These are phyloP conservation scores for Anthophora plumipes DNA, from an alignment of 2,888 invertebrate species.

Conservation along the genomic window DNA sequence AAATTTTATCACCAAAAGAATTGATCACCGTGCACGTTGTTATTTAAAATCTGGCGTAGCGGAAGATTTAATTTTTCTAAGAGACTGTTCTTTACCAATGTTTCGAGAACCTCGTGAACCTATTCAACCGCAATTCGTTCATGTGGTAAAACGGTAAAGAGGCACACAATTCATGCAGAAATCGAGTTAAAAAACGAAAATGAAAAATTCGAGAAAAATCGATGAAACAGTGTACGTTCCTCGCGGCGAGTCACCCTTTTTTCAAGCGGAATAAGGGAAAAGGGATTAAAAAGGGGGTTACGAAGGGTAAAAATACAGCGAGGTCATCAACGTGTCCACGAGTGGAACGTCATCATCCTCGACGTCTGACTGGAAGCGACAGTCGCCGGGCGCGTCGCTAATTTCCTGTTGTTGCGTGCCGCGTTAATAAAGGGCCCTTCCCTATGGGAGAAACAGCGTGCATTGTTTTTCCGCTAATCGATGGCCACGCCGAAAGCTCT, in stretches of 20 bases:
- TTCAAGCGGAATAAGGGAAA: background rate
- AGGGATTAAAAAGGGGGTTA: background rate
- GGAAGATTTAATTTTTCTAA: no score
- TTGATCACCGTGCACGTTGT: no score
- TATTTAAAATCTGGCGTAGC: no score
- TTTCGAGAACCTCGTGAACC: no score
- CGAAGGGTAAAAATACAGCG: background rate
- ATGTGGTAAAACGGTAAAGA: no score
- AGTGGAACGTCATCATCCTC: slow-evolving; percentile 44
- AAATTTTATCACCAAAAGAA: no score
- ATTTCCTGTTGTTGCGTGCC: slow-evolving; percentile 70
- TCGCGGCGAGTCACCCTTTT: background rate
- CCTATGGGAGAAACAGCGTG: background rate
- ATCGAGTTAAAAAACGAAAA: no score
- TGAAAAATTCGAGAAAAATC: no score
- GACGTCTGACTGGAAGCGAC: slow-evolving; percentile 49
- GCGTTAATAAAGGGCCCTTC: slow-evolving; percentile 64
- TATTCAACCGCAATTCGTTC: no score
- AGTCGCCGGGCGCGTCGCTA: slow-evolving; percentile 61
- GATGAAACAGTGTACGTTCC: no score
- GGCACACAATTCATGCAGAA: no score
- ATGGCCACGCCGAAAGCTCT: slow-evolving; percentile 54
- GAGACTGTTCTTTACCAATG: no score
- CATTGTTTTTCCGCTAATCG: slow-evolving; percentile 63
- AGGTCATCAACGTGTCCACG: slow-evolving; percentile 33